Evolutionary conservation across 2,797 vertebrate species (phyloP).

Genomic region (Alauda arvensis): DNA sequence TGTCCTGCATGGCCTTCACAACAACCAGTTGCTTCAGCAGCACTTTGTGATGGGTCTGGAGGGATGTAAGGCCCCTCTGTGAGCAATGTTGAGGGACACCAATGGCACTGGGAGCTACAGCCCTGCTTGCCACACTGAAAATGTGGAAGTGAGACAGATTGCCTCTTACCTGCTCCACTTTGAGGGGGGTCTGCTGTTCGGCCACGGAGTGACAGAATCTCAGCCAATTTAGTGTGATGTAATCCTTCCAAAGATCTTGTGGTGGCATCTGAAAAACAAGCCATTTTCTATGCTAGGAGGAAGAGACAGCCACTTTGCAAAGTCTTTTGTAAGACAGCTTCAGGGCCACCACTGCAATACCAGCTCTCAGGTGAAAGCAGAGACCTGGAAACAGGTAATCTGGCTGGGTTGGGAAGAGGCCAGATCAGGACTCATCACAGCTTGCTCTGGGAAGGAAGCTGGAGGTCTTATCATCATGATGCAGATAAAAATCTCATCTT

Average conservation of each 20-base stretch:
- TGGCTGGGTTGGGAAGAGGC: not conserved
- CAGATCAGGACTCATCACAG: not conserved
- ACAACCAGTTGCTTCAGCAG: not conserved
- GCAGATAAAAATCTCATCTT: not conserved
- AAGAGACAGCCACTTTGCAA: not conserved
- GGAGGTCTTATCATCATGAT: not conserved
- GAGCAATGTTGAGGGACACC: not conserved
- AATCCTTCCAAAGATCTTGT: not conserved
- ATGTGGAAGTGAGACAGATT: not conserved
- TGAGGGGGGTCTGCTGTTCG: not conserved
- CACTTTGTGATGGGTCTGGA: not conserved
- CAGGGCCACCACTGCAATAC: not conserved
- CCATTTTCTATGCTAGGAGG: not conserved
- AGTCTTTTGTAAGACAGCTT: not conserved
- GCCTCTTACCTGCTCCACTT: constrained; percentile 74
- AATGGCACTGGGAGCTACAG: not conserved
- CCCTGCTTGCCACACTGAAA: not conserved
- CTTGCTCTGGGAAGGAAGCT: not conserved
- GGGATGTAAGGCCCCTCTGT: not conserved
- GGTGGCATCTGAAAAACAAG: constrained; percentile 22
- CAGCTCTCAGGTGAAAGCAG: accelerated
- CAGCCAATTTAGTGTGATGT: not conserved
- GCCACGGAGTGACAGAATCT: not conserved
- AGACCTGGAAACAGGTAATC: accelerated
- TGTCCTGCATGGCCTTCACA: accelerated